These are phyloP conservation scores for Leptinotarsa texana DNA, from an alignment of 1,140 invertebrate species.

Conservation along the genomic window DNA sequence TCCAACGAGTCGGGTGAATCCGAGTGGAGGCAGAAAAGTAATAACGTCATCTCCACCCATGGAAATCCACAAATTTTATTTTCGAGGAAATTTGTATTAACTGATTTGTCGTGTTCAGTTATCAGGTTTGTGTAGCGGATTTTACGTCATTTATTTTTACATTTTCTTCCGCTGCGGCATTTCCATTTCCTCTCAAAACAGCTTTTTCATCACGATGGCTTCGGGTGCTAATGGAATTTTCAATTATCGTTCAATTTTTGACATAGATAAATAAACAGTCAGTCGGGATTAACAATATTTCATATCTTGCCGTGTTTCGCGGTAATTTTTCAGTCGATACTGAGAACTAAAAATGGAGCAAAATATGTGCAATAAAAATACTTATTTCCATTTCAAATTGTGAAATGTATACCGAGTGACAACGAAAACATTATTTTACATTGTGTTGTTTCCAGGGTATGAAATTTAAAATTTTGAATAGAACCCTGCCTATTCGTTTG, in stretches of 20 bases:
- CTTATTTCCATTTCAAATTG: too few relatives aligned
- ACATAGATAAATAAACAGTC: background rate
- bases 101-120: constrained; percentile 45
- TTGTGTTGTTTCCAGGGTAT: too few relatives aligned
- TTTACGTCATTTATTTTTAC: constrained; percentile 47
- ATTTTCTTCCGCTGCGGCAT: constrained; percentile 47
- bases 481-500: too few relatives aligned
- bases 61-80: constrained; percentile 32
- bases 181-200: constrained; percentile 45
- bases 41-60: background rate
- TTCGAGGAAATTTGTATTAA: constrained; percentile 41
- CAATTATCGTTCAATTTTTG: constrained; percentile 39
- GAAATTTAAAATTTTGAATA: too few relatives aligned
- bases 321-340: background rate
- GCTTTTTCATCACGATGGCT: constrained; percentile 40
- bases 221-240: constrained; percentile 42
- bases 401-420: too few relatives aligned
- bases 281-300: constrained; percentile 4
- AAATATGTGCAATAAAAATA: background rate
- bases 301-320: background rate
- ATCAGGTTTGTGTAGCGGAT: constrained; percentile 45
- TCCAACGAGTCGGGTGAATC: background rate
- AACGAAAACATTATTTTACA: background rate
- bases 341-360: background rate
- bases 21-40: background rate